Conservation (phyloP, 1,140 invertebrate genomes). For the Steinernema feltiae region DNA sequence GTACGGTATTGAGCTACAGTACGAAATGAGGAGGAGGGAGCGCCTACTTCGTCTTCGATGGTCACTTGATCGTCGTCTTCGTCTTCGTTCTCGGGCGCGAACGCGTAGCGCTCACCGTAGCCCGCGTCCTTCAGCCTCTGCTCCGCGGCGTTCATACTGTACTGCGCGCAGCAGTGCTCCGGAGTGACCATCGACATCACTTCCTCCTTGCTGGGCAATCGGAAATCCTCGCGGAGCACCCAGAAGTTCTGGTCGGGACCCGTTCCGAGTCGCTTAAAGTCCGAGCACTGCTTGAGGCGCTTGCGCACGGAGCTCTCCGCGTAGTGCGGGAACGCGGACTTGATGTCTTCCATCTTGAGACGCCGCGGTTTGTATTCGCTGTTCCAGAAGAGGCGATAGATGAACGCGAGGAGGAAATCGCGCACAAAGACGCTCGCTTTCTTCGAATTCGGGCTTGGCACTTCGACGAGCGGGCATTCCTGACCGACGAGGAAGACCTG, state of each 20-base stretch:
- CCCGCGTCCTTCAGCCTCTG: slow-evolving; percentile 71
- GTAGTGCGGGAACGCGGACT: slow-evolving; percentile 67
- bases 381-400: slow-evolving; percentile 96
- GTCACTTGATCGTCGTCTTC: slow-evolving; percentile 92
- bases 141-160: slow-evolving; percentile 93
- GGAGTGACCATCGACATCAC: slow-evolving; percentile 95
- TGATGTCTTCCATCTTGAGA: slow-evolving; percentile 98
- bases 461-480: slow-evolving; percentile 91
- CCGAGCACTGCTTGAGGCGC: slow-evolving; percentile 89
- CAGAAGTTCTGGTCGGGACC: slow-evolving; percentile 50
- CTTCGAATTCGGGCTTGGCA: slow-evolving; percentile 97
- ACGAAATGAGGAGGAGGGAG: neutral
- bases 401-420: slow-evolving; percentile 96
- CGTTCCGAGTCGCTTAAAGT: slow-evolving; percentile 89
- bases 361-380: slow-evolving; percentile 78
- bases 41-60: slow-evolving; percentile 89
- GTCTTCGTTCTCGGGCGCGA: slow-evolving; percentile 91
- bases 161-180: slow-evolving; percentile 96
- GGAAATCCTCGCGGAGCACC: slow-evolving; percentile 51
- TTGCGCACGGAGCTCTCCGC: slow-evolving; percentile 66
- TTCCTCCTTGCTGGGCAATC: slow-evolving; percentile 90
- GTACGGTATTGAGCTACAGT: too few relatives aligned
- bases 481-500: slow-evolving; percentile 86
- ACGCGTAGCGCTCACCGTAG: slow-evolving; percentile 94
- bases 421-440: slow-evolving; percentile 93